phyloP scores from a whole-genome alignment of 1,140 invertebrate species.

The Pseudobourletiella spinata region DNA sequence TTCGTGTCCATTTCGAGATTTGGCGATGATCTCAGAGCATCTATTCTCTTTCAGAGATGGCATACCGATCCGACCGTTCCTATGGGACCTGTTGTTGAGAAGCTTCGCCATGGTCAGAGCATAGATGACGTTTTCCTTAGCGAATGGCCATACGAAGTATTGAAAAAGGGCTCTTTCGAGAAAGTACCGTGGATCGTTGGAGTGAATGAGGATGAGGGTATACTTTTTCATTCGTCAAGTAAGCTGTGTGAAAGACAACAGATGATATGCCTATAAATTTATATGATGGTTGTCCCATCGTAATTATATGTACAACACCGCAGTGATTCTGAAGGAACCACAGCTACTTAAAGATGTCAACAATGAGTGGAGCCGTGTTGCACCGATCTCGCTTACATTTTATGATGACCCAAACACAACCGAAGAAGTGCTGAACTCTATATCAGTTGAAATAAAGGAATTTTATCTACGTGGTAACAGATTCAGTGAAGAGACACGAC shows the following conservation, averaged over 20 bases:
- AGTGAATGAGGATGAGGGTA: slow-evolving; percentile 6
- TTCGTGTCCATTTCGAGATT: too few relatives aligned
- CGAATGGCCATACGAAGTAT: background rate
- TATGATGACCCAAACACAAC: background rate
- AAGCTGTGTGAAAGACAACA: background rate
- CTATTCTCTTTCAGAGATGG: background rate
- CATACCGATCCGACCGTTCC: background rate
- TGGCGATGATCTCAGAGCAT: too few relatives aligned
- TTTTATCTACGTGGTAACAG: background rate
- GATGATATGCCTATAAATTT: background rate
- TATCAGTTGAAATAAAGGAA: background rate
- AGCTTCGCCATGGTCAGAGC: slow-evolving; percentile 4
- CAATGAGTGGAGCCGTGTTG: background rate
- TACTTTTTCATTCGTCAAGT: slow-evolving; percentile 7
- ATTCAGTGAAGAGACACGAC: background rate
- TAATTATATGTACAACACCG: too few relatives aligned
- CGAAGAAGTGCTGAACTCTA: background rate
- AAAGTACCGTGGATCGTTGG: slow-evolving; percentile 9
- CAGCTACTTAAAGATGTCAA: background rate
- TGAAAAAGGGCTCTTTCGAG: slow-evolving; percentile 1
- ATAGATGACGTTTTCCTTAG: slow-evolving; percentile 15
- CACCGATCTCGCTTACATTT: background rate
- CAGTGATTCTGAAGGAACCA: background rate
- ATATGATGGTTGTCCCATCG: background rate
- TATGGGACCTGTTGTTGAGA: slow-evolving; percentile 3